Conservation (phyloP, 2,888 invertebrate species). For the Scaptomyza parva region DNA sequence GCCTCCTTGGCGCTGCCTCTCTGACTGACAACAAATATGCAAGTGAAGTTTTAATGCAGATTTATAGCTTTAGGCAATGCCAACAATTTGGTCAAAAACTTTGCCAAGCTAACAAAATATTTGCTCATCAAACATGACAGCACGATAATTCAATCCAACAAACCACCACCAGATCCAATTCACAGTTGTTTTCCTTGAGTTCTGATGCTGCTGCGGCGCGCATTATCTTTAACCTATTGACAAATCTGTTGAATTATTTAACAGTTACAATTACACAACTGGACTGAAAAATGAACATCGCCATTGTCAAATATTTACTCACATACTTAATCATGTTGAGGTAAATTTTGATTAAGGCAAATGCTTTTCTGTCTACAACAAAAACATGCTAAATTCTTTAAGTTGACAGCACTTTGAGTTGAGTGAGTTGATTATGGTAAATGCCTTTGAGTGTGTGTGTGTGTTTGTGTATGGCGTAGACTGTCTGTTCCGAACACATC, state of each 20-base stretch:
- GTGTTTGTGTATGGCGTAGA: neutral
- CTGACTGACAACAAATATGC: constrained; percentile 54
- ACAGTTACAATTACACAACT: neutral
- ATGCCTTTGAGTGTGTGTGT: constrained; percentile 2
- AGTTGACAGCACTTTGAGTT: constrained; percentile 3
- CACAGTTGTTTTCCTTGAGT: constrained; percentile 12
- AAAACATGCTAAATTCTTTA: neutral
- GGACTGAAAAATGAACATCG: too few species aligned
- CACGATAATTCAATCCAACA: constrained; percentile 13
- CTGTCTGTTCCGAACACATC: constrained; percentile 7
- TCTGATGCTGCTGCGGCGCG: too few species aligned
- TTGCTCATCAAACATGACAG: constrained; percentile 31
- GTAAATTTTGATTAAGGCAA: neutral
- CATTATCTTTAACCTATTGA: constrained; percentile 45
- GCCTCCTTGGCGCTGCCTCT: neutral
- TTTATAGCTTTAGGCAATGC: constrained; percentile 60
- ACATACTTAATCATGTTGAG: neutral
- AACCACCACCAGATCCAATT: constrained; percentile 5
- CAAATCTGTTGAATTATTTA: constrained; percentile 14
- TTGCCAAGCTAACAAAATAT: constrained; percentile 28
- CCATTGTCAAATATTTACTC: too few species aligned
- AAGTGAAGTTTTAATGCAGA: constrained; percentile 71
- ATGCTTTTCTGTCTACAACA: neutral
- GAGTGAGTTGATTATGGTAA: neutral
- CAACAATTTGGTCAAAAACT: constrained; percentile 37